phyloP scores from a whole-genome alignment of 1,140 invertebrate genomes.

The Elymnias hypermnestra region DNA sequence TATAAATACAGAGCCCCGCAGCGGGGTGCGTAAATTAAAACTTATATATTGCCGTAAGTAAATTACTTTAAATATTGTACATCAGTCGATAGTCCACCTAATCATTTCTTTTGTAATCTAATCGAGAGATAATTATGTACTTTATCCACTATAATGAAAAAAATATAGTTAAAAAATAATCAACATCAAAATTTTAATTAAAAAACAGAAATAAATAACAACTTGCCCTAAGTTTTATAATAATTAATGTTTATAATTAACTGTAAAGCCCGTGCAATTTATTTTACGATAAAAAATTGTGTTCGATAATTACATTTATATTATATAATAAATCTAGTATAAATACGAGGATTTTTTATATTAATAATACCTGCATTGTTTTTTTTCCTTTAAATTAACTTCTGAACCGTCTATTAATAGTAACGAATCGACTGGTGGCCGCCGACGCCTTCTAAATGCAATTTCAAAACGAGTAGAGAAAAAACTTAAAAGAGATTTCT shows the following conservation, averaged over 20 bases:
- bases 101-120: constrained; percentile 67
- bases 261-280: constrained; percentile 74
- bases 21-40: constrained; percentile 59
- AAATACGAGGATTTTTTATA: constrained; percentile 72
- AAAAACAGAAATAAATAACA: constrained; percentile 78
- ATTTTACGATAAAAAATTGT: constrained; percentile 66
- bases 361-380: constrained; percentile 75
- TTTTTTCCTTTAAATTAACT: constrained; percentile 72
- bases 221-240: constrained; percentile 74
- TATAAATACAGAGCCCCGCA: constrained; percentile 56
- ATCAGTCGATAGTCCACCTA: constrained; percentile 76
- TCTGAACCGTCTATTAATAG: constrained; percentile 59
- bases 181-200: constrained; percentile 71
- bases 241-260: constrained; percentile 75
- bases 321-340: constrained; percentile 68
- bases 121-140: constrained; percentile 75
- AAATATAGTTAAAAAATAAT: constrained; percentile 74
- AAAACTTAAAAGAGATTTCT: constrained; percentile 60
- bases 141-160: constrained; percentile 73
- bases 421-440: constrained; percentile 39
- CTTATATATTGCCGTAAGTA: constrained; percentile 76
- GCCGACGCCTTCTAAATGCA: constrained; percentile 59
- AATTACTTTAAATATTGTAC: constrained; percentile 77
- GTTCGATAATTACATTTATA: constrained; percentile 73
- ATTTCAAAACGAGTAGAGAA: constrained; percentile 49